Base-by-base conservation (phyloP, 1,140 invertebrate species). In the Achroia grisella region DNA sequence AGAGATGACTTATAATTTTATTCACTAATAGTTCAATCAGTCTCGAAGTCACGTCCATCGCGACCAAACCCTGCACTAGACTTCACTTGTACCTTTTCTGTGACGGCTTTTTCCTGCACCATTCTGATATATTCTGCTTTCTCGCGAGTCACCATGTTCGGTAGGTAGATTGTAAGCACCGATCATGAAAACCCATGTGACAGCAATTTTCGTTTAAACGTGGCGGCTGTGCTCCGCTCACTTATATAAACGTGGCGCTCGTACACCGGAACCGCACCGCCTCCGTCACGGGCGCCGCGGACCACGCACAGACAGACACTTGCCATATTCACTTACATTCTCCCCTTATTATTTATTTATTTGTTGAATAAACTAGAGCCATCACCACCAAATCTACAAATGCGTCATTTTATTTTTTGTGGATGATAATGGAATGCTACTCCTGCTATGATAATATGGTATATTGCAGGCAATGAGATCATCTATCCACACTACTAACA, bases 61-160 rank as follows among this genome's bases (percentile, higher is more conserved):
- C 40, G 15, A 13, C 15, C 11, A 32, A 33, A 33, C 40, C 14
- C 29, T 30, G 23, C 10, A 9, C 37, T 30, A 34, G 11, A 34
- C 10, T 15, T 6, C 35, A 8, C 11, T 30, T 23, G n/a, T 32
- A 74, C 68, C 71, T 71, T 74, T 60, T 73, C 68, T 27, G 62
- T 60, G 39, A 63, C 65, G 31, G 65, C 56, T 39, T 67, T 69
- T 44, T 67, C 64, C 12, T 62, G 59, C 54, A 69, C 62, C 58
- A 63, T 71, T 31, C 67, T 52, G 32, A 46, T 57, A 56, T 65
- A 70, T 48, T 71, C 62, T 46, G 49, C 59, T 39, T 63, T 65
- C 10, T 74, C 67, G 32, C 68, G 62, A 15, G 62, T 62, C 15
- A 58, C 39, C 62, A 66, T 59, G 15, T 47, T 60, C 28, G 12